phyloP scores from a whole-genome alignment of 2,797 vertebrate species.

The Acrossocheilus wenchowensis region DNA sequence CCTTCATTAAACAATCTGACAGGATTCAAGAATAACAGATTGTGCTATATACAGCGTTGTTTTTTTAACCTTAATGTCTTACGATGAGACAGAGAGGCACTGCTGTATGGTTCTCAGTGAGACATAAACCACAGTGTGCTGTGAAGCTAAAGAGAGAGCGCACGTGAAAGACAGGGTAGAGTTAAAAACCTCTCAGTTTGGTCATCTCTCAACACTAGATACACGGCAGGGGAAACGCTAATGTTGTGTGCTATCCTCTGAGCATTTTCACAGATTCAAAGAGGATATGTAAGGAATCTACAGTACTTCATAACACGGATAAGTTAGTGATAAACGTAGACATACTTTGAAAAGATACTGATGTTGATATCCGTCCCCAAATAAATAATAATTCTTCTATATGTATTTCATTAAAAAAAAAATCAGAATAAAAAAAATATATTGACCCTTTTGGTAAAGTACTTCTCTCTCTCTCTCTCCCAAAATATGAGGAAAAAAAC shows the following conservation, averaged over 20 bases:
- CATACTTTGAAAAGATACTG: constrained; percentile 21
- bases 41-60: constrained; percentile 48
- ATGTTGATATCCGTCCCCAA: constrained; percentile 29
- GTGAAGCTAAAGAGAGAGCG: constrained; percentile 11
- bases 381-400: constrained; percentile 59
- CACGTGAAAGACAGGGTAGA: background rate
- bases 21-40: constrained; percentile 14
- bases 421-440: constrained; percentile 57
- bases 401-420: constrained; percentile 60
- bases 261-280: background rate
- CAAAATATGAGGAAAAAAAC: constrained; percentile 59
- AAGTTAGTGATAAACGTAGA: constrained; percentile 24
- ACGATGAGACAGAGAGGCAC: constrained; percentile 57
- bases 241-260: constrained; percentile 26
- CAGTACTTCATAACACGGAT: constrained; percentile 41
- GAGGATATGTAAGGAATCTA: constrained; percentile 38
- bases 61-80: constrained; percentile 47
- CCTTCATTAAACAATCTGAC: constrained; percentile 23
- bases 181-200: constrained; percentile 30
- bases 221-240: constrained; percentile 12
- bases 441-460: constrained; percentile 74
- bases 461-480: constrained; percentile 68
- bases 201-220: constrained; percentile 43
- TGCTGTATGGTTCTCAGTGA: constrained; percentile 44
- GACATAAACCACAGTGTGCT: constrained; percentile 36